Conservation (phyloP, 2,797 vertebrate genomes). For the Dermochelys coriacea region DNA sequence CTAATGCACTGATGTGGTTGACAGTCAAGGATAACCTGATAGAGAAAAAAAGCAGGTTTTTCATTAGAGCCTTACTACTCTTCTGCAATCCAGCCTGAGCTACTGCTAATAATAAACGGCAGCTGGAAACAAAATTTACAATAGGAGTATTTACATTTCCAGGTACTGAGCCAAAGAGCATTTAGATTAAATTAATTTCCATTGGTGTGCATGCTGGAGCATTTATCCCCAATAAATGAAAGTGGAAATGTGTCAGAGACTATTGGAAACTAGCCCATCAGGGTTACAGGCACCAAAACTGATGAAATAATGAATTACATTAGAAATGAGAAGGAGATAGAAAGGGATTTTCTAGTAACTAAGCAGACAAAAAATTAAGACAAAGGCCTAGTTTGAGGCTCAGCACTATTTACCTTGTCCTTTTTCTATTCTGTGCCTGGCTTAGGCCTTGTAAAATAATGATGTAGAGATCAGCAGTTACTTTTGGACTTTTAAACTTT, state of each 20-base stretch:
- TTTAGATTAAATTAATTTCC: conserved; percentile 74
- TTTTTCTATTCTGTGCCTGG: conserved; percentile 33
- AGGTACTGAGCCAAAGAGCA: conserved; percentile 47
- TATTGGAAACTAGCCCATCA: conserved; percentile 51
- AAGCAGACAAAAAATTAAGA: background rate
- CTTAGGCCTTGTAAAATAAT: conserved; percentile 22
- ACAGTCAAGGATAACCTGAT: conserved; percentile 57
- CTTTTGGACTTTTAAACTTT: background rate
- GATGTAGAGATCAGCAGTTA: background rate
- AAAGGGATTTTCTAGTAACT: conserved; percentile 29
- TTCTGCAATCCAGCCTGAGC: conserved; percentile 28
- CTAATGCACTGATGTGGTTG: conserved; percentile 42
- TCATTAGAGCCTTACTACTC: background rate
- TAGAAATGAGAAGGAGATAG: conserved; percentile 19
- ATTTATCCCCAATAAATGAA: conserved; percentile 68
- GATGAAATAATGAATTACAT: conserved; percentile 56
- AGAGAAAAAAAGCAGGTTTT: conserved; percentile 9
- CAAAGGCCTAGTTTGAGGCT: background rate
- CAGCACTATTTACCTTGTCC: background rate
- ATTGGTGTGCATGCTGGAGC: conserved; percentile 32
- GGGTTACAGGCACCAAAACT: conserved; percentile 27
- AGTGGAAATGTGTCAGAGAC: conserved; percentile 40
- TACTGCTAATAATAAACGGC: conserved; percentile 44
- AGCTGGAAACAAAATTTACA: conserved; percentile 54
- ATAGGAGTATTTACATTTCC: conserved; percentile 55